Evolutionary conservation across 2,797 vertebrate genomes (phyloP), one percentile per base, ranked within the genome.

Genomic region (Uromys caudimaculatus): DNA sequence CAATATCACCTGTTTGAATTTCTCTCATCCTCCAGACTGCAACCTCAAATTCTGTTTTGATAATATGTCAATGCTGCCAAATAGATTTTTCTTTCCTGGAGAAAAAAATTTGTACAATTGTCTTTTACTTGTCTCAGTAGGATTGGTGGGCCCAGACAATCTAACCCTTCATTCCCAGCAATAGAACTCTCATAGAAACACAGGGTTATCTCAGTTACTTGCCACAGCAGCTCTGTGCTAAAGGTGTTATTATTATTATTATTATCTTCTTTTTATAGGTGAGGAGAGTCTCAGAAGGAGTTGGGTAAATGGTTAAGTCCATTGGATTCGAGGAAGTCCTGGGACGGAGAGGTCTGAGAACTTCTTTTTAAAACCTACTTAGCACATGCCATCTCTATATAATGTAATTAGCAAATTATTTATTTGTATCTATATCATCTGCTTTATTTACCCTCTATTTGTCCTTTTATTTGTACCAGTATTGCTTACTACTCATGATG

Each of bases 111-210:
- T 73, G 35, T 47, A 73, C 75, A 52, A 23, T 60, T 85, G 76
- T 94, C 71, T 75, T 91, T 54, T 52, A 92, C 75, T 78, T 38
- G 47, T 83, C 35, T 76, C 23, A 52, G 44, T 90, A 73, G 62
- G 60, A 76, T 90, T 87, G 24, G 93, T 91, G 88, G 89, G 79
- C 87, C 47, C 6, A 85, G 82, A 86, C 27, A 77, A 89, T 1
- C 73, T n/a, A 75, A 14, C 54, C 47, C 60, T 62, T 87, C 69
- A 71, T 83, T 94, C 64, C 21, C n/a, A 91, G 67, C 83, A 92
- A 73, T 78, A 84, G 27, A 86, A 38, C 38, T 92, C 17, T 64
- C 89, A 50, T 11, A 90, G 52, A 58, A 29, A 83, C 76, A 58
- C 0, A 0, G 81, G 79, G 29, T 78, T 35, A 79, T 75, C n/a